These are phyloP conservation scores for Cacoxenus indagator DNA, from an alignment of 2,888 invertebrate species.

Conservation along the genomic window DNA sequence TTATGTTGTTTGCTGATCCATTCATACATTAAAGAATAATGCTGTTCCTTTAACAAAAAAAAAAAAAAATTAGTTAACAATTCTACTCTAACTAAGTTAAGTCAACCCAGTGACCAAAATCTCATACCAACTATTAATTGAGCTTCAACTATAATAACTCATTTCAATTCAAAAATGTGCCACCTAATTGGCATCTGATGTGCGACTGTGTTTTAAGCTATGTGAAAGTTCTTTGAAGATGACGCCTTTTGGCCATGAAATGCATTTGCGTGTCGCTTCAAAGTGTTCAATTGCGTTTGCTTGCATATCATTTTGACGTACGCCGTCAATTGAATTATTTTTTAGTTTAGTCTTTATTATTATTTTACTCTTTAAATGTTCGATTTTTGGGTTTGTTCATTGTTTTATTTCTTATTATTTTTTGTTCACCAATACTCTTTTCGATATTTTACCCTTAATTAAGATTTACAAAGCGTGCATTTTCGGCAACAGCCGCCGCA, in stretches of 20 bases:
- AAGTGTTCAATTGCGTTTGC: neutral
- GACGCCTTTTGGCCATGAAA: neutral
- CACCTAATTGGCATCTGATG: too few relatives aligned
- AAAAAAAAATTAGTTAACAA: too few relatives aligned
- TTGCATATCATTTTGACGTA: neutral
- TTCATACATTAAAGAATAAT: too few relatives aligned
- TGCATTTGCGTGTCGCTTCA: neutral
- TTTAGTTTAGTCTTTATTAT: neutral
- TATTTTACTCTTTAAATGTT: slow-evolving; percentile 18
- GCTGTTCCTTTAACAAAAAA: too few relatives aligned
- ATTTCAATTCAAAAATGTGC: too few relatives aligned
- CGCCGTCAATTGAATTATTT: slow-evolving; percentile 1
- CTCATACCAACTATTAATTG: too few relatives aligned
- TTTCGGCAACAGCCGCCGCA: slow-evolving; percentile 30
- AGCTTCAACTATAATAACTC: too few relatives aligned
- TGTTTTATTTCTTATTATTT: slow-evolving; percentile 42
- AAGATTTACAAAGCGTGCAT: slow-evolving; percentile 58
- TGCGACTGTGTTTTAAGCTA: neutral
- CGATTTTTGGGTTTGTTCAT: slow-evolving; percentile 33
- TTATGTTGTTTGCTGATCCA: too few relatives aligned
- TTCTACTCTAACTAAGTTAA: too few relatives aligned
- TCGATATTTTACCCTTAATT: slow-evolving; percentile 69
- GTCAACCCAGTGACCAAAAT: too few relatives aligned
- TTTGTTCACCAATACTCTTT: slow-evolving; percentile 67
- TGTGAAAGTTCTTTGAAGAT: neutral